phyloP scores from a whole-genome alignment of 2,797 vertebrate species.

The Galaxias olidus region DNA sequence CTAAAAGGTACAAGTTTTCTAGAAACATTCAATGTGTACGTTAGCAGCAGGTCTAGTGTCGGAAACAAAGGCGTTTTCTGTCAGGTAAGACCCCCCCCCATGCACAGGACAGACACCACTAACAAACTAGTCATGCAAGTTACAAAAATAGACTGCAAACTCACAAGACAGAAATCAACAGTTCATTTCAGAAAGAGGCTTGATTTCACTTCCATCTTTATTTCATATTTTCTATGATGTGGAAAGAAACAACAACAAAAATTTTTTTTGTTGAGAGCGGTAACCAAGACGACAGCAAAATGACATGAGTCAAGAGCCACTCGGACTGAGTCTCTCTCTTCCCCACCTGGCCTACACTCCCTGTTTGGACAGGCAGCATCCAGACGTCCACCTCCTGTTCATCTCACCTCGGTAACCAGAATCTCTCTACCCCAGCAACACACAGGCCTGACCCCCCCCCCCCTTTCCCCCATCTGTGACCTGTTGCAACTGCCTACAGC shows the following conservation, averaged over 20 bases:
- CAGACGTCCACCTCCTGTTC: conserved; percentile 46
- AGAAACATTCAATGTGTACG: conserved; percentile 73
- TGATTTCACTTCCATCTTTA: conserved; percentile 81
- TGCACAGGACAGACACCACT: conserved; percentile 65
- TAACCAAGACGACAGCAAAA: conserved; percentile 78
- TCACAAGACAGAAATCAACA: conserved; percentile 72
- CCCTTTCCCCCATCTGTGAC: too few relatives aligned
- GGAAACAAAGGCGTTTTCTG: conserved; percentile 64
- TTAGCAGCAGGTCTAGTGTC: conserved; percentile 74
- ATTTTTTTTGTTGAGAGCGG: conserved; percentile 72
- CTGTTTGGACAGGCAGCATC: conserved; percentile 51
- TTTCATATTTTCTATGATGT: conserved; percentile 80
- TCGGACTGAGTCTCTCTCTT: conserved; percentile 51
- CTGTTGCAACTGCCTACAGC: too few relatives aligned
- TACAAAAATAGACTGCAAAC: conserved; percentile 72
- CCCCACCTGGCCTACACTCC: conserved; percentile 25
- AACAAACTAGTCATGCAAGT: conserved; percentile 65
- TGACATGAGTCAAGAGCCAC: conserved; percentile 73
- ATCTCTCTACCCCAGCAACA: conserved; percentile 20
- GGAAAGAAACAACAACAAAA: conserved; percentile 74
- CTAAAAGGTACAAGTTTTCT: conserved; percentile 47
- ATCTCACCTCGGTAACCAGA: conserved; percentile 24
- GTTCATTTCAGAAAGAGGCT: conserved; percentile 73
- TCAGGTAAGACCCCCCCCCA: conserved; percentile 57
- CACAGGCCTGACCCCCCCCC: conserved; percentile 22